Evolutionary conservation across 1,140 invertebrate species (phyloP).

Genomic region (Euglossa dilemma): DNA sequence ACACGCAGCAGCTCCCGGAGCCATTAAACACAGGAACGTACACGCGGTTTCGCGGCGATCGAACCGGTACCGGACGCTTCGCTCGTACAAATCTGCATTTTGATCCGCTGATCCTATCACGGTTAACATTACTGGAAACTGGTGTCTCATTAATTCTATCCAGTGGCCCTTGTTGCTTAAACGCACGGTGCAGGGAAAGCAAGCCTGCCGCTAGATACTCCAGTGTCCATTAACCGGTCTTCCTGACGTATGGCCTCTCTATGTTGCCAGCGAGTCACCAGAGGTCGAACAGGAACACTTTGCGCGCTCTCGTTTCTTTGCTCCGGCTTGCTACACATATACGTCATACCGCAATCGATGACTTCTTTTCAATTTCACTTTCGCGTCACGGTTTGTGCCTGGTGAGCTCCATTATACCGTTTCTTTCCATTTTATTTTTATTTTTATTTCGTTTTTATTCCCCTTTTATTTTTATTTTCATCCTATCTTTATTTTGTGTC

Average conservation of each 20-base stretch:
- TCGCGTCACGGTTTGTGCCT: neutral
- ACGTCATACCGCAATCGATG: neutral
- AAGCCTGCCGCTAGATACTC: constrained; percentile 28
- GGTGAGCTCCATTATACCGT: neutral
- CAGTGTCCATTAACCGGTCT: constrained; percentile 54
- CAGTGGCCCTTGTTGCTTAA: constrained; percentile 56
- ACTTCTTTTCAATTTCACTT: neutral
- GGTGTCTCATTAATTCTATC: constrained; percentile 61
- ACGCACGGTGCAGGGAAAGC: constrained; percentile 38
- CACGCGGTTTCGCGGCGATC: constrained; percentile 15
- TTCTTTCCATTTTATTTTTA: no score
- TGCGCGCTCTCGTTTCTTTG: neutral
- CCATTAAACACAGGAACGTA: constrained; percentile 28
- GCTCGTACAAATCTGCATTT: constrained; percentile 58
- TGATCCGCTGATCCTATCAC: constrained; percentile 62
- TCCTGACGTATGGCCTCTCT: constrained; percentile 56
- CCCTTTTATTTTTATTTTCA: no score
- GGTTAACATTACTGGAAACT: constrained; percentile 57
- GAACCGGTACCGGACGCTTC: constrained; percentile 34
- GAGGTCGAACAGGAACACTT: constrained; percentile 29
- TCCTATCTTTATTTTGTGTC: no score
- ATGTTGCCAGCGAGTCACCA: constrained; percentile 42
- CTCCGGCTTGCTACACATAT: neutral
- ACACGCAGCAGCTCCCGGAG: constrained; percentile 16
- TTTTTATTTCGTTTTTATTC: no score